Evolutionary conservation across 2,888 invertebrate genomes (phyloP).

Genomic region (Cerastis leucographa): DNA sequence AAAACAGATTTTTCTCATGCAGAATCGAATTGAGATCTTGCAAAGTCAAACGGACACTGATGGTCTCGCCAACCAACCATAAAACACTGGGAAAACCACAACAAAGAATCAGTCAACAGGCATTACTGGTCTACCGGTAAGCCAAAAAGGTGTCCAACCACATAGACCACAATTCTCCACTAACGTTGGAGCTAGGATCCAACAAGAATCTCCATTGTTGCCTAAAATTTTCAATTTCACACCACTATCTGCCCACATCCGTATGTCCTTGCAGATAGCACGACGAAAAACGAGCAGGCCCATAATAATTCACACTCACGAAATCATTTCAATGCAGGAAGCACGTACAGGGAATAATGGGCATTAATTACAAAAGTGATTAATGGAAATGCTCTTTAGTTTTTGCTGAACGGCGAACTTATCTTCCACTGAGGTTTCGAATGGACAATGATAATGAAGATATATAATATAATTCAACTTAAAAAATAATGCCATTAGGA

Average conservation of each 20-base stretch:
- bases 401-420: slow-evolving; percentile 27
- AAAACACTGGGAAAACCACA: background rate
- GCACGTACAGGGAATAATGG: slow-evolving; percentile 32
- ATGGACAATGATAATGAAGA: background rate
- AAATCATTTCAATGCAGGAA: slow-evolving; percentile 56
- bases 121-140: background rate
- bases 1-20: background rate
- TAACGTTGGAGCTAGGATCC: background rate
- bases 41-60: background rate
- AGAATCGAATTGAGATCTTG: background rate
- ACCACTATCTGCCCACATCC: slow-evolving; percentile 62
- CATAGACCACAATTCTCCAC: background rate
- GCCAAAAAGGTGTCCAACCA: background rate
- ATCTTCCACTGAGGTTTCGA: slow-evolving; percentile 9
- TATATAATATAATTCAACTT: background rate
- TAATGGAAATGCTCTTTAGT: slow-evolving; percentile 35
- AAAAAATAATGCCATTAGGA: background rate
- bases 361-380: slow-evolving; percentile 56
- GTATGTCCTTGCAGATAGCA: slow-evolving; percentile 73
- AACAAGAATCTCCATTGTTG: background rate
- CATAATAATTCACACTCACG: slow-evolving; percentile 43
- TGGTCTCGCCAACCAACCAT: background rate
- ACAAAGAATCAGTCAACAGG: background rate
- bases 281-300: slow-evolving; percentile 55
- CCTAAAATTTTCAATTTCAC: slow-evolving; percentile 7